Conservation (phyloP, 2,797 vertebrate genomes). For the Aselliscus stoliczkanus region DNA sequence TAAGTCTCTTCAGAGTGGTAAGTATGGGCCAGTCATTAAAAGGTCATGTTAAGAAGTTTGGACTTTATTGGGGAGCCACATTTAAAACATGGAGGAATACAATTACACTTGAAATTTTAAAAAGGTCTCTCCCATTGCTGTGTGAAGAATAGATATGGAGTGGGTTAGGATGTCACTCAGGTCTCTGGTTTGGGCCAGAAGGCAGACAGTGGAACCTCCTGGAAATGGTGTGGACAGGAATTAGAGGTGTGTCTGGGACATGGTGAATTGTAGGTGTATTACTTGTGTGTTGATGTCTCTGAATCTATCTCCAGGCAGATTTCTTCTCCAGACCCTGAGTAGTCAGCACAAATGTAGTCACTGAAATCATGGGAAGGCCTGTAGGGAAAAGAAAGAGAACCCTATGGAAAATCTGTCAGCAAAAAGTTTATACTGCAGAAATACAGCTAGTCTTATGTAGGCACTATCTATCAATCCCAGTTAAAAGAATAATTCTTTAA, state of each 20-base stretch:
- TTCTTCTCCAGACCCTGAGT: not conserved
- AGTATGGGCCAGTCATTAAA: not conserved
- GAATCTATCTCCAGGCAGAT: not conserved
- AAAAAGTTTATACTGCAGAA: not conserved
- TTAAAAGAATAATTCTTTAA: not conserved
- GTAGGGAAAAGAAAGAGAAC: not conserved
- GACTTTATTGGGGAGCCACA: not conserved
- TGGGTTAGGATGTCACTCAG: not conserved
- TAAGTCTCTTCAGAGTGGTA: not conserved
- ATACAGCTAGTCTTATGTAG: not conserved
- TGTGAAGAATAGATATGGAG: not conserved
- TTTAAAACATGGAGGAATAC: not conserved
- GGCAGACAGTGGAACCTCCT: not conserved
- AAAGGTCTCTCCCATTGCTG: not conserved
- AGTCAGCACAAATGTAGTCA: not conserved
- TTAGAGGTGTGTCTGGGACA: not conserved
- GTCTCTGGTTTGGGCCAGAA: not conserved
- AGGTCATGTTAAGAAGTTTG: not conserved
- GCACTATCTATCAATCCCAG: not conserved
- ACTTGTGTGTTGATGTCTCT: not conserved
- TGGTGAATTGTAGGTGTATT: not conserved
- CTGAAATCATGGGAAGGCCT: not conserved
- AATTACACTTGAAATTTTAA: not conserved
- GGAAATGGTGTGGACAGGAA: not conserved
- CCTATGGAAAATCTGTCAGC: not conserved